Conservation (phyloP, 2,797 vertebrate genomes). For the Acrossocheilus wenchowensis region DNA sequence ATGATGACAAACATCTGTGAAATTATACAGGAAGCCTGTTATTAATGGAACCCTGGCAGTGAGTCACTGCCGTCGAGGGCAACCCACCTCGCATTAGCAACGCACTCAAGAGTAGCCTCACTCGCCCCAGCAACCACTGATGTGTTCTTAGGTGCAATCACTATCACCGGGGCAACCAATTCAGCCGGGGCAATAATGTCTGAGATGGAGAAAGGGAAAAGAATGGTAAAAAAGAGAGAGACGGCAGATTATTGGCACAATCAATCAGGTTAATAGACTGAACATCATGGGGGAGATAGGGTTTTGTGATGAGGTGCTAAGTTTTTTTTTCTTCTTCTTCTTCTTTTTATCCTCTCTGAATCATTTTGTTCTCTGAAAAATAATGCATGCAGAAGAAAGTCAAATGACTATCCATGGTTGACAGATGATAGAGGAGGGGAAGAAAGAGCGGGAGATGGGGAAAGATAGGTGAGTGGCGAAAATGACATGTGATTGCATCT, state of each 20-base stretch:
- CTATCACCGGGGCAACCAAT: slow-evolving; percentile 63
- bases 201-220: slow-evolving; percentile 60
- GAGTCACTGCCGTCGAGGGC: slow-evolving; percentile 10
- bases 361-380: slow-evolving; percentile 28
- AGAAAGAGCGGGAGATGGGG: slow-evolving; percentile 22
- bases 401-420: slow-evolving; percentile 33
- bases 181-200: slow-evolving; percentile 59
- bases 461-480: slow-evolving; percentile 27
- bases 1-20: slow-evolving; percentile 24
- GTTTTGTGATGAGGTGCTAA: slow-evolving; percentile 40
- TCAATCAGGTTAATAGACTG: slow-evolving; percentile 50
- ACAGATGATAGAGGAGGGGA: slow-evolving; percentile 34
- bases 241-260: slow-evolving; percentile 45
- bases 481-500: slow-evolving; percentile 39
- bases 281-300: slow-evolving; percentile 42
- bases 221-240: slow-evolving; percentile 35
- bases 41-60: background rate
- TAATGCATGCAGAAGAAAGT: slow-evolving; percentile 37
- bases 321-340: background rate
- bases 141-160: slow-evolving; percentile 76
- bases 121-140: slow-evolving; percentile 74
- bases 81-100: slow-evolving; percentile 79
- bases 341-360: slow-evolving; percentile 31
- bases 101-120: slow-evolving; percentile 78
- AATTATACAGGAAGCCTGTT: background rate